A percentile compares a stretch with the other conserved stretches of the same genome.
phyloP scores from a whole-genome alignment of 2,888 invertebrate genomes.

The Temnothorax unifasciatus region DNA sequence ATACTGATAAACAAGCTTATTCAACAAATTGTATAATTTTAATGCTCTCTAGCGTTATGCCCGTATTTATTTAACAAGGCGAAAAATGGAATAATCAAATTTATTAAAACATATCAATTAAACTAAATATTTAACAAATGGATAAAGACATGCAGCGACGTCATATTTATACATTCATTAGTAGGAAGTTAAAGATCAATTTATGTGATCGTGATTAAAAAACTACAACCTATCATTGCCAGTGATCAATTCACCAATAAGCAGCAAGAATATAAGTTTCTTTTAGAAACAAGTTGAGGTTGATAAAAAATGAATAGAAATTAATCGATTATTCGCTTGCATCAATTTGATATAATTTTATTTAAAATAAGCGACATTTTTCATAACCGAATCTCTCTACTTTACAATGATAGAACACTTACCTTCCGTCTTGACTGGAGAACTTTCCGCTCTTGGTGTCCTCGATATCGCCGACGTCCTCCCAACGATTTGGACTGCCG shows the following conservation, averaged over 20 bases:
- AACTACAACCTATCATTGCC: not conserved
- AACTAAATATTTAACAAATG: conserved; percentile 14
- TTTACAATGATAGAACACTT: conserved; percentile 43
- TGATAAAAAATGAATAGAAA: not conserved
- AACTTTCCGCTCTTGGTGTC: conserved; percentile 77
- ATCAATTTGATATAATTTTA: not conserved
- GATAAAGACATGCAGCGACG: not conserved
- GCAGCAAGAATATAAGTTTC: not conserved
- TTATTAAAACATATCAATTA: conserved; percentile 16
- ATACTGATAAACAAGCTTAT: conserved; percentile 34
- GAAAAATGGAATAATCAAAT: conserved; percentile 22
- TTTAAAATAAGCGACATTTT: not conserved
- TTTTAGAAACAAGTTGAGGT: not conserved
- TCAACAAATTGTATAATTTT: conserved; percentile 37
- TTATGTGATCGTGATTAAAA: conserved; percentile 4
- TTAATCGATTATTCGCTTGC: not conserved
- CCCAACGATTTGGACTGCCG: conserved; percentile 87
- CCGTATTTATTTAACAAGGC: conserved; percentile 2
- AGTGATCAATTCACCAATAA: not conserved
- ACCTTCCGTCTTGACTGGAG: conserved; percentile 81
- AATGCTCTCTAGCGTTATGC: not conserved
- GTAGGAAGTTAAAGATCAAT: not conserved
- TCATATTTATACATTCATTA: not conserved
- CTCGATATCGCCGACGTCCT: conserved; percentile 78
- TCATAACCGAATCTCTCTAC: not conserved